phyloP scores from a whole-genome alignment of 1,140 invertebrate species.

The Drosophila watanabei region DNA sequence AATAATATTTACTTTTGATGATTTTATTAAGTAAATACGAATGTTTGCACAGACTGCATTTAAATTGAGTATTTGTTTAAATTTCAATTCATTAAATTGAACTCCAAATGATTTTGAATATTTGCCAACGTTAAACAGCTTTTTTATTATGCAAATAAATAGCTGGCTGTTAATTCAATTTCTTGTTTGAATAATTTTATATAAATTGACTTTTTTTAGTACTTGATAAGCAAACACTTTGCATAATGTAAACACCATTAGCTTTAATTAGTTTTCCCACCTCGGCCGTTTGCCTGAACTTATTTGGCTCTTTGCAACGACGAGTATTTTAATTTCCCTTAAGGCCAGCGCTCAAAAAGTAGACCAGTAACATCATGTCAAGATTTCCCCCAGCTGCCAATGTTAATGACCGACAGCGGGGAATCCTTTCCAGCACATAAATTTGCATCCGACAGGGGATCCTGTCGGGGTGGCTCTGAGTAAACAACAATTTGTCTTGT shows the following conservation, averaged over 20 bases:
- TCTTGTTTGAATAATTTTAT: constrained; percentile 9
- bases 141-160: constrained; percentile 6
- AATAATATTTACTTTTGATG: background rate
- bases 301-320: constrained; percentile 5
- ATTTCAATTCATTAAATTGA: constrained; percentile 5
- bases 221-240: constrained; percentile 2
- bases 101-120: background rate
- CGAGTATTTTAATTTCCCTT: constrained; percentile 57
- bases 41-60: background rate
- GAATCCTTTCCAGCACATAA: constrained; percentile 55
- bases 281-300: constrained; percentile 4
- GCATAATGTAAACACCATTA: constrained; percentile 9
- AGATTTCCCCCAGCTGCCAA: constrained; percentile 28
- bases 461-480: constrained; percentile 38
- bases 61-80: background rate
- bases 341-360: constrained; percentile 15
- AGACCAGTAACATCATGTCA: constrained; percentile 17
- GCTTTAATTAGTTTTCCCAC: constrained; percentile 22
- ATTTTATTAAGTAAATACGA: background rate
- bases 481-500: constrained; percentile 79
- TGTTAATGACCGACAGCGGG: constrained; percentile 23
- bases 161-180: constrained; percentile 1
- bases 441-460: constrained; percentile 66
- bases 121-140: background rate
- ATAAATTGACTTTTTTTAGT: constrained; percentile 16